Percentiles rank a stretch among this genome's conserved stretches.
phyloP scores from a whole-genome alignment of 1,140 invertebrate species.

The Saccostrea echinata region DNA sequence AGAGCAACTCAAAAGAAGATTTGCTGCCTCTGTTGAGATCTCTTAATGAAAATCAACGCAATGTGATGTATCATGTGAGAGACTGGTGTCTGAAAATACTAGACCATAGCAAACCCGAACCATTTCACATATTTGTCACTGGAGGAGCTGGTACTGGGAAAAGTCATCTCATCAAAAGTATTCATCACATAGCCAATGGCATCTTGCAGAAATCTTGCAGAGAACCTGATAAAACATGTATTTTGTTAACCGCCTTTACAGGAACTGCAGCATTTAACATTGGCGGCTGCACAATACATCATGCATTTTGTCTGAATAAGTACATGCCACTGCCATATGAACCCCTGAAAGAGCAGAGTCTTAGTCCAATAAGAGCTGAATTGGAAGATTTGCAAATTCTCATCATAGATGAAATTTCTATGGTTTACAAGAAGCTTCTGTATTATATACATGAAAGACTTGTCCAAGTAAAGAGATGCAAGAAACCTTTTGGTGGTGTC shows the following conservation, averaged over 20 bases:
- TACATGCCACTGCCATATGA: slow-evolving; percentile 35
- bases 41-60: no score
- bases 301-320: slow-evolving; percentile 41
- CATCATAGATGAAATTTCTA: slow-evolving; percentile 57
- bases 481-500: no score
- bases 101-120: slow-evolving; percentile 34
- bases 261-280: slow-evolving; percentile 54
- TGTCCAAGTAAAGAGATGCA: no score
- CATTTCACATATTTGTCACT: slow-evolving; percentile 55
- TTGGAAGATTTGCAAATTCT: slow-evolving; percentile 41
- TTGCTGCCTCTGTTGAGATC: no score
- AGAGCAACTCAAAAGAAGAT: neutral
- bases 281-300: slow-evolving; percentile 49
- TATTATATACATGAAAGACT: no score
- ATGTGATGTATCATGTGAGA: slow-evolving; percentile 53
- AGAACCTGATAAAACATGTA: slow-evolving; percentile 40
- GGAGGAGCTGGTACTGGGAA: no score
- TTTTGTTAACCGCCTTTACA: slow-evolving; percentile 51
- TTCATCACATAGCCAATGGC: slow-evolving; percentile 54
- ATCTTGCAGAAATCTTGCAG: slow-evolving; percentile 20
- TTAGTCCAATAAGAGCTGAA: slow-evolving; percentile 40
- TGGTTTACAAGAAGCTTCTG: no score
- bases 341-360: no score
- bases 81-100: slow-evolving; percentile 46
- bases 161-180: slow-evolving; percentile 56